These are phyloP conservation scores for Ptychodera flava DNA, from an alignment of 35 echinoderm and acorn worm genomes.

Conservation along the genomic window DNA sequence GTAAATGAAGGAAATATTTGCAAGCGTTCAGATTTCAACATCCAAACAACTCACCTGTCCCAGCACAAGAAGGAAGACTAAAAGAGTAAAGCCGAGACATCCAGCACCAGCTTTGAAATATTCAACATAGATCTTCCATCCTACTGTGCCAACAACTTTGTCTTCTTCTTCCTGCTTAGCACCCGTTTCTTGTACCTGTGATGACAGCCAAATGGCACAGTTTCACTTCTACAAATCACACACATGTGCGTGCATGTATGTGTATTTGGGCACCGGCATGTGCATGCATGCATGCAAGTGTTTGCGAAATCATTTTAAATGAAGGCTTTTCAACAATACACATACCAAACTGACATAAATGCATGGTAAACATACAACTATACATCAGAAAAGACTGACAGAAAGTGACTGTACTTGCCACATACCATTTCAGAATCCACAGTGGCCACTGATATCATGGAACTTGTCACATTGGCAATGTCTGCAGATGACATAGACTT, in stretches of 20 bases:
- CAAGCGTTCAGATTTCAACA: no score
- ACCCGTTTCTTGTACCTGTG: background rate
- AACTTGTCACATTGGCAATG: background rate
- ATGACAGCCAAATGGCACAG: background rate
- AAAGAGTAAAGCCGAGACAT: slow-evolving; percentile 24
- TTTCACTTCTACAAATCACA: no score
- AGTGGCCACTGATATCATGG: background rate
- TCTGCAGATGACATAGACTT: background rate
- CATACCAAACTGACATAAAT: no score
- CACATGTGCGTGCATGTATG: background rate
- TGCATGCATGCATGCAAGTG: background rate
- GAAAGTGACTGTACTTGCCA: no score
- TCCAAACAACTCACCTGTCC: slow-evolving; percentile 56
- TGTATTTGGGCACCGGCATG: background rate
- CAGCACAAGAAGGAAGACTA: slow-evolving; percentile 48
- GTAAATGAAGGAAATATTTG: no score
- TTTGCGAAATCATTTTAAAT: no score
- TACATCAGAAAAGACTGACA: no score
- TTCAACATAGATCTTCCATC: slow-evolving; percentile 25
- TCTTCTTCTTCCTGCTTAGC: slow-evolving; percentile 20
- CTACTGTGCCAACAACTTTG: slow-evolving; percentile 36
- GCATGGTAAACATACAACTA: no score
- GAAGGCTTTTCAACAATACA: no score
- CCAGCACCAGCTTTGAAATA: slow-evolving; percentile 53
- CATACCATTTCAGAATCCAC: background rate